Evolutionary conservation across 2,888 invertebrate genomes (phyloP), one percentile per base, ranked within the genome.

Genomic region (Machimus rusticus): DNA sequence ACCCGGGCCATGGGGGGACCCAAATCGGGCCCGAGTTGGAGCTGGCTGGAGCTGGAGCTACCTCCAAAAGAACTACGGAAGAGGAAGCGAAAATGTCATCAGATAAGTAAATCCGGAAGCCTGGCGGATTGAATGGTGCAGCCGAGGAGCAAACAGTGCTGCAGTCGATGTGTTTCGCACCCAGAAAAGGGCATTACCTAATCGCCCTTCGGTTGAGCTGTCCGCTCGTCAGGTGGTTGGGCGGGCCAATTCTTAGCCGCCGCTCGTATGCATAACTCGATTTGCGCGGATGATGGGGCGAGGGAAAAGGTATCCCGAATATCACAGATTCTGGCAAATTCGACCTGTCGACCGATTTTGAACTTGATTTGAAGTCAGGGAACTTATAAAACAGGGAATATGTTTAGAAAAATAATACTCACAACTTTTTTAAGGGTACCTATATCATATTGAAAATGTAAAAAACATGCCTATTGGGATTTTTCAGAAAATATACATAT

Each of bases 91-190:
- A 88, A 86, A 87, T 87, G 77, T 87, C 86, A 88, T 88, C 88
- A 88, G 88, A 88, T 88, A 88, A 88, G 88, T 87, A 87, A 88
- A 88, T 88, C 87, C 88, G 57, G 86, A 84, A 78, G 57, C 51
- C 78, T 55, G 57, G 37, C 81, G 81, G 87, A 87, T 86, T 88
- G 88, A 86, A 88, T 88, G 77, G 88, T 87, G 82, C 84, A 86
- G 86, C 81, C 55, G 78, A 88, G 88, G 88, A 87, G 88, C 88
- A 88, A 88, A 88, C 88, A 86, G 37, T 76, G 16, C 79, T 84
- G 88, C 88, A 86, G 77, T 37, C 51, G 86, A 79, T 81, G 78
- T 66, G 77, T 77, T 51, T 84, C 86, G 46, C 84, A 86, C 87
- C 39, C 81, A 66, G 39, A 57, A 84, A 37, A 74, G 82, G 74